phyloP scores from a whole-genome alignment of 2,888 invertebrate species.

The Drosophila eohydei region DNA sequence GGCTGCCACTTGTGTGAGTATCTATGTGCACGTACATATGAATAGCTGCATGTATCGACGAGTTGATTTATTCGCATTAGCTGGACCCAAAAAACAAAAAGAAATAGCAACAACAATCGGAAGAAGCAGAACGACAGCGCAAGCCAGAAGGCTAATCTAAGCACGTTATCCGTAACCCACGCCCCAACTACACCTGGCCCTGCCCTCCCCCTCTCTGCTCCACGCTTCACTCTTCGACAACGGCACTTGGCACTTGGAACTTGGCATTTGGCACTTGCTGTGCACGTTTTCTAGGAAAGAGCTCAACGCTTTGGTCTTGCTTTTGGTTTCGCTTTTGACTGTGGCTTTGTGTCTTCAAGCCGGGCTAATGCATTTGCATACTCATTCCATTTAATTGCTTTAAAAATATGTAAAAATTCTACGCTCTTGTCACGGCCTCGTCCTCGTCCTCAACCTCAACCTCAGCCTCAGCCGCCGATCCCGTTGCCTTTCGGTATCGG shows the following conservation, averaged over 20 bases:
- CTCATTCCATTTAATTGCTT: constrained; percentile 80
- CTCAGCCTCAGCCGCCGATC: background rate
- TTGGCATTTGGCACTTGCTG: constrained; percentile 63
- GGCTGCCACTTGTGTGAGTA: constrained; percentile 33
- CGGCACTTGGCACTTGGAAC: constrained; percentile 49
- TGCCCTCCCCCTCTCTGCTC: background rate
- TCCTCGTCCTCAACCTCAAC: constrained; percentile 30
- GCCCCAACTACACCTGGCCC: constrained; percentile 34
- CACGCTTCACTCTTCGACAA: constrained; percentile 20
- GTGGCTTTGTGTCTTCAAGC: constrained; percentile 23
- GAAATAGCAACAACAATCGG: background rate
- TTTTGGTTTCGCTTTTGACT: constrained; percentile 24
- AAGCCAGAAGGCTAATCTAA: constrained; percentile 70
- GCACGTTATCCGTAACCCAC: constrained; percentile 73
- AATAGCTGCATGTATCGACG: constrained; percentile 38
- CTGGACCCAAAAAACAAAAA: constrained; percentile 8
- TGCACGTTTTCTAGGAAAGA: constrained; percentile 71
- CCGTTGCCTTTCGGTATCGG: constrained; percentile 19
- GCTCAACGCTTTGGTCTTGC: constrained; percentile 28
- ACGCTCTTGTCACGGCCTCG: constrained; percentile 66
- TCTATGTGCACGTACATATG: constrained; percentile 28
- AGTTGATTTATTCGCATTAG: constrained; percentile 65
- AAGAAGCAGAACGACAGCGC: background rate
- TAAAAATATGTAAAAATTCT: constrained; percentile 74
- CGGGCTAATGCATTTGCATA: constrained; percentile 74